Evolutionary conservation across 2,113 vertebrate species (phyloP).

Genomic region (Erythrocercus mccallii): DNA sequence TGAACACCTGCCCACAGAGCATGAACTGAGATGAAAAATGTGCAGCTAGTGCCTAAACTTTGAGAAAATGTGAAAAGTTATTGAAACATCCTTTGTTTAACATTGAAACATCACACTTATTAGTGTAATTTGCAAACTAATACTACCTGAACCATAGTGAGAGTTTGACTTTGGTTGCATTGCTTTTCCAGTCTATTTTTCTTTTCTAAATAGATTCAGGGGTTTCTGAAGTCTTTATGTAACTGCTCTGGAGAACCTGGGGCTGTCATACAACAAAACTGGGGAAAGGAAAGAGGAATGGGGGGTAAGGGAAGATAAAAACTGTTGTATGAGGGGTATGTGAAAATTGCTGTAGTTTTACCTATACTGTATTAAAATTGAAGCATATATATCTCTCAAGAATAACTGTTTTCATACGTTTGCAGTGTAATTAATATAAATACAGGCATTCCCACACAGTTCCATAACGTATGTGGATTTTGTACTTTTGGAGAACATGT

Average conservation of each 20-base stretch:
- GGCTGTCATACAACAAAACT: not conserved
- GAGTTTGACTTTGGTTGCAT: not conserved
- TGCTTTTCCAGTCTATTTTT: not conserved
- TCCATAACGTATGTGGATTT: not conserved
- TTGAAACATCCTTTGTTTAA: not conserved
- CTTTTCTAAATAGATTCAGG: not conserved
- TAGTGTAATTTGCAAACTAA: not conserved
- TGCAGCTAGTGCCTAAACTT: not conserved
- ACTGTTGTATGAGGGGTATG: fast-evolving
- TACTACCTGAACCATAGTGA: not conserved
- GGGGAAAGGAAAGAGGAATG: not conserved
- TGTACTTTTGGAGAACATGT: not conserved
- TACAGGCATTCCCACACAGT: not conserved
- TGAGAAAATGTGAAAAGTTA: not conserved
- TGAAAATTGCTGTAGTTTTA: not conserved
- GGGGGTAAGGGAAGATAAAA: not conserved
- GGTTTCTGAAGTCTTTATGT: not conserved
- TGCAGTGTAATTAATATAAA: not conserved
- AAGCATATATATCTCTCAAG: not conserved
- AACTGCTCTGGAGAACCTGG: not conserved
- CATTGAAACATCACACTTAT: not conserved
- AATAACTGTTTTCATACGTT: not conserved
- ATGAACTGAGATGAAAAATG: not conserved
- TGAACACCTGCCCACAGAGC: not conserved
- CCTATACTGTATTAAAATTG: not conserved